A percentile compares a stretch with the other conserved stretches of the same genome.
Conservation (phyloP, 2,797 vertebrate species). For the Otolemur crassicaudatus region DNA sequence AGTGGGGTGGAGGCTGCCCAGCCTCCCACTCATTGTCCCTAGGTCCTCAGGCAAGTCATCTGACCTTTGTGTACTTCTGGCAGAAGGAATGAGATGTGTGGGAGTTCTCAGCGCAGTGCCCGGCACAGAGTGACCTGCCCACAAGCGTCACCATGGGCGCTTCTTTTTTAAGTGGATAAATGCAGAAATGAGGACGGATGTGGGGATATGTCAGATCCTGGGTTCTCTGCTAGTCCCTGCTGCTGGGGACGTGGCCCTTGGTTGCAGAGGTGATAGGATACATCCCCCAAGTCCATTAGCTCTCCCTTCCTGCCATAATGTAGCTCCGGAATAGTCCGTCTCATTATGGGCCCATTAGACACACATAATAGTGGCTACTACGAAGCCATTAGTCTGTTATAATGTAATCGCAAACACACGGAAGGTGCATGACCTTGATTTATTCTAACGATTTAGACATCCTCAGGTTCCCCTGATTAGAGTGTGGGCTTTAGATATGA, state of each 20-base stretch:
- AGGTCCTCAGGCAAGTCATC: neutral
- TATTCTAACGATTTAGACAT: conserved; percentile 81
- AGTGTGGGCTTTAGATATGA: neutral
- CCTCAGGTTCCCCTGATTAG: conserved; percentile 18
- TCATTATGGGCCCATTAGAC: conserved; percentile 81
- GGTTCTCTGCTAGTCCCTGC: neutral
- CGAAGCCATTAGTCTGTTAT: conserved; percentile 83
- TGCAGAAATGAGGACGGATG: too few relatives aligned
- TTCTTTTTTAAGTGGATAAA: neutral
- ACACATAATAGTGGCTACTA: conserved; percentile 77
- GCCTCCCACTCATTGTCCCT: neutral
- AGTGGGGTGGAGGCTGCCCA: neutral
- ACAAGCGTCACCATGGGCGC: accelerated
- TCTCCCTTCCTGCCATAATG: conserved; percentile 60
- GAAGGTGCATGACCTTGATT: conserved; percentile 80
- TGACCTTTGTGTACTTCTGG: neutral
- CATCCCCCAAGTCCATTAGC: conserved; percentile 64
- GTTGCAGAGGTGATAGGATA: conserved; percentile 41
- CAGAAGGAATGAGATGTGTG: neutral
- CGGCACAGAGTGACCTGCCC: neutral
- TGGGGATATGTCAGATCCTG: neutral
- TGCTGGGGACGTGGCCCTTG: neutral
- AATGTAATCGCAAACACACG: conserved; percentile 79
- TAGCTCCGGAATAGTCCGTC: conserved; percentile 56
- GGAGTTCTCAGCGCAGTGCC: neutral